Evolutionary conservation across 1,140 invertebrate species (phyloP).

Genomic region (Drosophila saltans): DNA sequence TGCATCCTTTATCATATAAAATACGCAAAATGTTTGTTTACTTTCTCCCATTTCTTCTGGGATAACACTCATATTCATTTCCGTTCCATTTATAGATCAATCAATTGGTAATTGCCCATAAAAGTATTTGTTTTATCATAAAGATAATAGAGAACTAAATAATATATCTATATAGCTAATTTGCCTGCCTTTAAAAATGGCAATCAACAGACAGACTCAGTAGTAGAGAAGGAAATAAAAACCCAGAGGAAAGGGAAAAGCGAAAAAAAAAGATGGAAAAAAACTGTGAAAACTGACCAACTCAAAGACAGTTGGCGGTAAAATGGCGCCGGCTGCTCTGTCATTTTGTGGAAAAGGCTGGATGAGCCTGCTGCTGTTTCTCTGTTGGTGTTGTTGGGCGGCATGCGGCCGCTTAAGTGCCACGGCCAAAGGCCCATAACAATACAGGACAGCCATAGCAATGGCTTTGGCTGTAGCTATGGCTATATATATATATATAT

Average conservation of each 20-base stretch:
- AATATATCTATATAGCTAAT: conserved; percentile 42
- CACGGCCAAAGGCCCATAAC: conserved; percentile 68
- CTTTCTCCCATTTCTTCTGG: too few relatives aligned
- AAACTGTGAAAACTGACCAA: conserved; percentile 24
- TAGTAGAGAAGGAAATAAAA: neutral
- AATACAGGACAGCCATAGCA: conserved; percentile 57
- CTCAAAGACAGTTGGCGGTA: conserved; percentile 23
- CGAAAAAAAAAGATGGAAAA: neutral
- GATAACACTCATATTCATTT: too few relatives aligned
- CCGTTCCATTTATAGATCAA: conserved; percentile 43
- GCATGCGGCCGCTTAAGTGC: conserved; percentile 78
- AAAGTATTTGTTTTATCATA: conserved; percentile 47
- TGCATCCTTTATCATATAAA: too few relatives aligned
- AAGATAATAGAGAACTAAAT: conserved; percentile 39
- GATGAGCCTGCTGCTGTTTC: conserved; percentile 30
- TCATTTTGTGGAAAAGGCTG: conserved; percentile 30
- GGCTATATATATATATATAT: neutral
- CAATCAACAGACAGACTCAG: conserved; percentile 3
- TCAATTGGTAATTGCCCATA: conserved; percentile 50
- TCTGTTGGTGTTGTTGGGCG: conserved; percentile 30
- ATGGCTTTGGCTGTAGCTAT: conserved; percentile 23
- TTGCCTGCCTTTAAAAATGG: conserved; percentile 44
- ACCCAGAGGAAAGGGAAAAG: neutral
- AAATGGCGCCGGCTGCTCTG: conserved; percentile 42
- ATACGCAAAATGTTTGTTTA: too few relatives aligned